These are phyloP conservation scores for Sialis lutaria DNA, from an alignment of 2,888 invertebrate species.

Conservation along the genomic window DNA sequence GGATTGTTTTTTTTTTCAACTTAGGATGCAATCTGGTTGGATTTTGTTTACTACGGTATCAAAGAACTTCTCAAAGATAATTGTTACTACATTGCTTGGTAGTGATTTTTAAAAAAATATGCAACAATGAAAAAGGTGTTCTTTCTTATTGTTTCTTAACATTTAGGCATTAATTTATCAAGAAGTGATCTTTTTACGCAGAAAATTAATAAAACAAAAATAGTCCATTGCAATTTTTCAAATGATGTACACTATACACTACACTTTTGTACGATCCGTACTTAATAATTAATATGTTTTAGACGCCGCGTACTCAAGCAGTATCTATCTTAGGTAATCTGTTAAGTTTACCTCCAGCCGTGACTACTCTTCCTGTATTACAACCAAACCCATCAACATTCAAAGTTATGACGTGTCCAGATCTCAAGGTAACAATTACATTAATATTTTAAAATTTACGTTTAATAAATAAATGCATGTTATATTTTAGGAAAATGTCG, in stretches of 20 bases:
- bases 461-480: not conserved
- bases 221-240: not conserved
- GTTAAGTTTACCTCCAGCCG: constrained; percentile 58
- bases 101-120: too few relatives aligned
- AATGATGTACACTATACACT: not conserved
- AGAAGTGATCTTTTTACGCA: too few relatives aligned
- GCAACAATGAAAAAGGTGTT: too few relatives aligned
- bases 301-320: constrained; percentile 70
- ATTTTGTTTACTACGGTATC: too few relatives aligned
- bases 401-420: constrained; percentile 42
- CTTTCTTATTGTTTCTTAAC: too few relatives aligned
- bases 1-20: too few relatives aligned
- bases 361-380: constrained; percentile 33
- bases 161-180: too few relatives aligned
- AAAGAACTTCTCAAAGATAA: too few relatives aligned
- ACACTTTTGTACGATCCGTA: not conserved
- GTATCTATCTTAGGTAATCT: constrained; percentile 77
- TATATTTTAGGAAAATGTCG: constrained; percentile 57
- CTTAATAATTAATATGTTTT: constrained; percentile 1
- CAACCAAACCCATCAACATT: constrained; percentile 39
- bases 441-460: not conserved
- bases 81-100: too few relatives aligned
- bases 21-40: too few relatives aligned
- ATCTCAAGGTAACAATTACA: constrained; percentile 44
- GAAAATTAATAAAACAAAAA: too few relatives aligned